These are phyloP conservation scores for Australoheros facetus DNA, from an alignment of 2,797 vertebrate species.

Conservation along the genomic window DNA sequence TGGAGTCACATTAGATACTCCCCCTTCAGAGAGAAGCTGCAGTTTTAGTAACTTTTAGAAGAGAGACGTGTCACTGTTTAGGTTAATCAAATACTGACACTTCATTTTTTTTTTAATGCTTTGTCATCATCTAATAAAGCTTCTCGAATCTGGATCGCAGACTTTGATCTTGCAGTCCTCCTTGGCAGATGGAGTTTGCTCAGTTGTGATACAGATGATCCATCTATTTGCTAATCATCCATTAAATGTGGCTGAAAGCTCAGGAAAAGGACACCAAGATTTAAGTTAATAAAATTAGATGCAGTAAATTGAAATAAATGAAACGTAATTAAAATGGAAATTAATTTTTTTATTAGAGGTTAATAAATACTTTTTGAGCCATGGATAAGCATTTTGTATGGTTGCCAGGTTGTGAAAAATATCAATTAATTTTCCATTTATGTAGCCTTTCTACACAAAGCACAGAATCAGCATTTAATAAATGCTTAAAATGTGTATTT, in stretches of 20 bases:
- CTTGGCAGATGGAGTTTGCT: not conserved
- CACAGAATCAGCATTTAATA: too few relatives aligned
- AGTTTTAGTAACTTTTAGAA: not conserved
- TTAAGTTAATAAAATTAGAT: too few relatives aligned
- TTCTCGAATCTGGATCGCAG: too few relatives aligned
- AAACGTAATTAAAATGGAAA: not conserved
- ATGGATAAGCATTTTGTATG: not conserved
- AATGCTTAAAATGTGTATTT: not conserved
- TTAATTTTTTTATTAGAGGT: not conserved
- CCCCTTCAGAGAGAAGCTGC: not conserved
- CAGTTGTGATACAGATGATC: not conserved
- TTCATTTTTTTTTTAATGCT: not conserved
- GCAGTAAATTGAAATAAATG: not conserved
- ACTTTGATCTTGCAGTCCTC: too few relatives aligned
- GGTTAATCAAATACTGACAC: constrained; percentile 7
- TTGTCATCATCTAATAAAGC: not conserved
- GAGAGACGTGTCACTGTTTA: not conserved
- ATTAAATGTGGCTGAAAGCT: not conserved
- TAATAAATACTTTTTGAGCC: not conserved
- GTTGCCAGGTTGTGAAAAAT: not conserved
- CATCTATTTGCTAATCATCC: not conserved
- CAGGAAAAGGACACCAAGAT: too few relatives aligned
- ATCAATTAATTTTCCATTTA: not conserved
- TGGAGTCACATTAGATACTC: constrained; percentile 28
- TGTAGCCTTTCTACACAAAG: too few relatives aligned